Evolutionary conservation across 2,797 vertebrate genomes (phyloP).

Genomic region (Etheostoma perlongum): DNA sequence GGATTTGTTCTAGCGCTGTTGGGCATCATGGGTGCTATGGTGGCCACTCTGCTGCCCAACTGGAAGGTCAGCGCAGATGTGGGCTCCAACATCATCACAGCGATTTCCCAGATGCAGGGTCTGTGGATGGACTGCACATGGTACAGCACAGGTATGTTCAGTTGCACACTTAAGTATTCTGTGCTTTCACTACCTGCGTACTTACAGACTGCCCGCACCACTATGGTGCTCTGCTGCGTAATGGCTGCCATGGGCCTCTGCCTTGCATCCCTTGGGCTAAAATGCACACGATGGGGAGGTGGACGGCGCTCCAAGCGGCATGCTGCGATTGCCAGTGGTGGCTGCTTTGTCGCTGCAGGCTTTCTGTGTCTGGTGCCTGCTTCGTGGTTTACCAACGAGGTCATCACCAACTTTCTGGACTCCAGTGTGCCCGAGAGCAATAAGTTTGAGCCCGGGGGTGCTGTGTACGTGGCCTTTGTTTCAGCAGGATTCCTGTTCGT

Average conservation of each 20-base stretch:
- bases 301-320: constrained; percentile 89
- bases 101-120: constrained; percentile 94
- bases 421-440: constrained; percentile 91
- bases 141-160: constrained; percentile 98
- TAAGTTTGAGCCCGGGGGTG: constrained; percentile 95
- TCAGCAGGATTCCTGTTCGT: constrained; percentile 91
- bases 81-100: constrained; percentile 94
- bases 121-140: constrained; percentile 99
- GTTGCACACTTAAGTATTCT: constrained; percentile 92
- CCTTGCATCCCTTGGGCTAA: constrained; percentile 91
- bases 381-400: constrained; percentile 96
- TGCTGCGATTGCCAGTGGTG: constrained; percentile 89
- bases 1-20: constrained; percentile 92
- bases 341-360: constrained; percentile 91
- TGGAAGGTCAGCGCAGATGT: constrained; percentile 94
- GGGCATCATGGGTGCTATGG: constrained; percentile 90
- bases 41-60: constrained; percentile 93
- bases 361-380: constrained; percentile 91
- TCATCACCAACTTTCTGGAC: constrained; percentile 92
- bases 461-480: constrained; percentile 93
- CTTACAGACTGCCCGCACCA: constrained; percentile 92
- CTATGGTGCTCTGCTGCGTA: constrained; percentile 95
- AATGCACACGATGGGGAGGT: constrained; percentile 93
- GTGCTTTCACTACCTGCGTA: constrained; percentile 91
- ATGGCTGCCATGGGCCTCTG: constrained; percentile 92